Evolutionary conservation across 2,113 vertebrate species (phyloP).

Genomic region (Rousettus leschenaultii): DNA sequence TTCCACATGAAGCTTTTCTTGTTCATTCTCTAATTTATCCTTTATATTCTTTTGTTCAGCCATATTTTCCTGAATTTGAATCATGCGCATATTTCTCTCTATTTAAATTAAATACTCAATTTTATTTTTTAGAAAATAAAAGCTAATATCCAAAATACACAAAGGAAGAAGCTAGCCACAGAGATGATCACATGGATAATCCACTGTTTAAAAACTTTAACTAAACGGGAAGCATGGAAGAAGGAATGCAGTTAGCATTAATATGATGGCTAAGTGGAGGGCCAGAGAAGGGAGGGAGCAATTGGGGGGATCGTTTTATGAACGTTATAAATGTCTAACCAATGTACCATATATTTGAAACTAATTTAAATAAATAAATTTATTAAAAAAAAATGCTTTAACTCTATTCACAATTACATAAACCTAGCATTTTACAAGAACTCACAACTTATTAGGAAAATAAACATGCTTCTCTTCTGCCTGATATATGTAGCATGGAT

Average conservation of each 20-base stretch:
- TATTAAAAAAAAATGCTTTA: not conserved
- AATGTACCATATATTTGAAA: no score
- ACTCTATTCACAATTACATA: constrained; percentile 1
- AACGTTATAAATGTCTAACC: no score
- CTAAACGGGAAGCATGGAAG: no score
- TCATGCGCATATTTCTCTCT: constrained; percentile 99
- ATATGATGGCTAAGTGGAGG: no score
- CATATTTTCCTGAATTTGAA: constrained; percentile 99
- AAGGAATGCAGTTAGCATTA: no score
- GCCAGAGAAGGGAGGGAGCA: no score
- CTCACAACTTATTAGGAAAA: constrained; percentile 30
- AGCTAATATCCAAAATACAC: constrained; percentile 43
- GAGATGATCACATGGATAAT: not conserved
- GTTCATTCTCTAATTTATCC: constrained; percentile 97
- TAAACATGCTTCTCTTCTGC: not conserved
- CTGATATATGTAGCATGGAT: not conserved
- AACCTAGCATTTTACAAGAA: constrained; percentile 9
- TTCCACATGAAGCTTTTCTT: constrained; percentile 97
- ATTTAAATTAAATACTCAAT: constrained; percentile 78
- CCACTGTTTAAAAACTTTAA: constrained; percentile 10
- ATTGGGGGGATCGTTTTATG: no score
- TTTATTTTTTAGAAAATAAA: constrained; percentile 65
- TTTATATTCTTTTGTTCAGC: constrained; percentile 98
- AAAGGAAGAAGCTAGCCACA: constrained; percentile 26
- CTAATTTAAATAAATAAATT: no score